These are phyloP conservation scores for Hylyphantes graminicola DNA, from an alignment of 1,140 invertebrate genomes.

Conservation along the genomic window DNA sequence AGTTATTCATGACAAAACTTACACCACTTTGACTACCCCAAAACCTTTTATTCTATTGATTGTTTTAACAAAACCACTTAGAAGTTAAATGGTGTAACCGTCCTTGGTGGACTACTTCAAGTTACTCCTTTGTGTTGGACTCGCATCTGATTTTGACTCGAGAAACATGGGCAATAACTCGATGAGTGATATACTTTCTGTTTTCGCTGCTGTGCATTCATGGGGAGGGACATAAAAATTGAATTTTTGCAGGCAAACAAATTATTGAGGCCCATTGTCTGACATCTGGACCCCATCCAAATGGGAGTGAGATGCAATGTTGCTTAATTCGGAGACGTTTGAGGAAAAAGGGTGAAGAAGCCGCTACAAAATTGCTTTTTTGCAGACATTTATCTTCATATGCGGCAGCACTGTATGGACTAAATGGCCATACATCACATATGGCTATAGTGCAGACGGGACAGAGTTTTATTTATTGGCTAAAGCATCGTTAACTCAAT, in stretches of 20 bases:
- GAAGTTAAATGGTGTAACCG: no score
- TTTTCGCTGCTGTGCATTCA: background rate
- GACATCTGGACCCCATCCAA: slow-evolving; percentile 40
- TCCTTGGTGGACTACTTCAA: background rate
- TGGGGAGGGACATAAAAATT: slow-evolving; percentile 15
- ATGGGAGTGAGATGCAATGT: slow-evolving; percentile 3
- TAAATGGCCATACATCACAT: no score
- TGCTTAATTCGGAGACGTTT: background rate
- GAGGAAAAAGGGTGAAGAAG: slow-evolving; percentile 11
- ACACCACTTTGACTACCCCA: no score
- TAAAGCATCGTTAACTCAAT: no score
- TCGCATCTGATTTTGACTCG: slow-evolving; percentile 51
- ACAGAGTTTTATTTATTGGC: no score
- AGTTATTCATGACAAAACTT: no score
- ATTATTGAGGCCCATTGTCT: slow-evolving; percentile 38
- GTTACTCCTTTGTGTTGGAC: background rate
- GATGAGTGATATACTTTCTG: slow-evolving; percentile 29
- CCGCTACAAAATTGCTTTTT: slow-evolving; percentile 10
- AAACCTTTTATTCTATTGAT: no score
- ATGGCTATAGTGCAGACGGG: no score
- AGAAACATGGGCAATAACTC: slow-evolving; percentile 37
- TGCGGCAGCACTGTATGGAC: no score
- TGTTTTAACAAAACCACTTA: no score
- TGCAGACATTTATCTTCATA: slow-evolving; percentile 19
- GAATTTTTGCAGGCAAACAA: slow-evolving; percentile 39